Evolutionary conservation across 1,140 invertebrate species (phyloP).

Genomic region (Zaprionus inermis): DNA sequence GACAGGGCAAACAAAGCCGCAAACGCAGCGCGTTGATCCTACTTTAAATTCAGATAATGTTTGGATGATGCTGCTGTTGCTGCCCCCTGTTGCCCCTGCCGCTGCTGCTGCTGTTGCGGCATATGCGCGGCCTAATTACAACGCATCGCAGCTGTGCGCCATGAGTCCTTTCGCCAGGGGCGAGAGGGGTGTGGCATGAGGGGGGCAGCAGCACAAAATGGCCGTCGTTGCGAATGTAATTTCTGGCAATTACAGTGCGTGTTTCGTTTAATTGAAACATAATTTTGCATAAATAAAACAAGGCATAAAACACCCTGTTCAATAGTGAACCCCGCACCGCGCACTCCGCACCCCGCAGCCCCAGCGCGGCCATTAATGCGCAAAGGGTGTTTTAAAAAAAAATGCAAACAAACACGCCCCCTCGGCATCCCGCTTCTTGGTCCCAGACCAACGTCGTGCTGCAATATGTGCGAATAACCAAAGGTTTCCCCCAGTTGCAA

Average conservation of each 20-base stretch:
- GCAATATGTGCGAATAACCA: conserved; percentile 65
- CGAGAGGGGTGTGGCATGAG: too few relatives aligned
- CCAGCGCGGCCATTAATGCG: conserved; percentile 48
- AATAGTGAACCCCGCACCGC: conserved; percentile 38
- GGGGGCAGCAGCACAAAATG: conserved; percentile 47
- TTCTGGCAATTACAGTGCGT: conserved; percentile 70
- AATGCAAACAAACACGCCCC: conserved; percentile 55
- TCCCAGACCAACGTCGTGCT: background rate
- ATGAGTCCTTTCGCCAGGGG: background rate
- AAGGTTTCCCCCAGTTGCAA: conserved; percentile 57
- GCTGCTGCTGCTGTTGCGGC: conserved; percentile 59
- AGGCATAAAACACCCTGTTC: conserved; percentile 81
- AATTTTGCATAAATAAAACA: conserved; percentile 83
- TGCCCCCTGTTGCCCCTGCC: conserved; percentile 52
- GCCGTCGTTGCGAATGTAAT: conserved; percentile 53
- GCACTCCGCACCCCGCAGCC: background rate
- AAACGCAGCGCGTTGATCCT: conserved; percentile 66
- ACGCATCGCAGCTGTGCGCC: conserved; percentile 66
- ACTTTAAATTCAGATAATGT: conserved; percentile 71
- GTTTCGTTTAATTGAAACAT: conserved; percentile 83
- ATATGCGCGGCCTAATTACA: conserved; percentile 78
- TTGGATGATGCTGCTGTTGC: conserved; percentile 42
- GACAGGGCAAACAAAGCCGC: conserved; percentile 74
- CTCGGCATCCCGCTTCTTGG: background rate
- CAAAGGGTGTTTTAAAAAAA: conserved; percentile 68